These are phyloP conservation scores for Pantelozetes paolii DNA, from an alignment of 2,888 invertebrate species.

Conservation along the genomic window DNA sequence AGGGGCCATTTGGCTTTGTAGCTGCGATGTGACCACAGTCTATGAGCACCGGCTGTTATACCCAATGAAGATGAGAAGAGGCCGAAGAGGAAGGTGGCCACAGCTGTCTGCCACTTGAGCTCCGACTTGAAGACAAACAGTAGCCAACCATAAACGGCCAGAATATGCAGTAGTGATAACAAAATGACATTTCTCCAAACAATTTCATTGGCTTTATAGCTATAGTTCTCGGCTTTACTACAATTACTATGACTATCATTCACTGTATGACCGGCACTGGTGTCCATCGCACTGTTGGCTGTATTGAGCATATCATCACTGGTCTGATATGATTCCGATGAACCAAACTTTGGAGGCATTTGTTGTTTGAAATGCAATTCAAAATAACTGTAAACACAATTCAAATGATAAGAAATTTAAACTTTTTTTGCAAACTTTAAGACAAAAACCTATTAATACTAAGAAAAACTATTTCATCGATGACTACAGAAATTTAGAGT, in stretches of 20 bases:
- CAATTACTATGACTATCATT: not conserved
- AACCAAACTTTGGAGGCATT: not conserved
- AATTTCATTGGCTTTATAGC: conserved; percentile 42
- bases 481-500: too few species aligned
- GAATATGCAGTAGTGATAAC: conserved; percentile 45
- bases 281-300: too few species aligned
- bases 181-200: conserved; percentile 48
- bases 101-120: conserved; percentile 46
- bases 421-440: too few species aligned
- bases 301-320: not conserved
- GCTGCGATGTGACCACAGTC: conserved; percentile 86
- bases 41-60: conserved; percentile 89
- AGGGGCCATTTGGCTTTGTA: conserved; percentile 87
- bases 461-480: too few species aligned
- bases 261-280: not conserved
- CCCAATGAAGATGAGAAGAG: conserved; percentile 67
- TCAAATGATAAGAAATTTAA: too few species aligned
- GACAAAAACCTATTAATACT: too few species aligned
- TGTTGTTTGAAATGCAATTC: not conserved
- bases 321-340: not conserved
- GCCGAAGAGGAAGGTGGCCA: conserved; percentile 62
- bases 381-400: too few species aligned
- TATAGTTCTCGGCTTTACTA: not conserved
- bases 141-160: conserved; percentile 46
- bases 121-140: conserved; percentile 44